Conservation (phyloP, 2,888 invertebrate species). For the Thymelicus sylvestris region DNA sequence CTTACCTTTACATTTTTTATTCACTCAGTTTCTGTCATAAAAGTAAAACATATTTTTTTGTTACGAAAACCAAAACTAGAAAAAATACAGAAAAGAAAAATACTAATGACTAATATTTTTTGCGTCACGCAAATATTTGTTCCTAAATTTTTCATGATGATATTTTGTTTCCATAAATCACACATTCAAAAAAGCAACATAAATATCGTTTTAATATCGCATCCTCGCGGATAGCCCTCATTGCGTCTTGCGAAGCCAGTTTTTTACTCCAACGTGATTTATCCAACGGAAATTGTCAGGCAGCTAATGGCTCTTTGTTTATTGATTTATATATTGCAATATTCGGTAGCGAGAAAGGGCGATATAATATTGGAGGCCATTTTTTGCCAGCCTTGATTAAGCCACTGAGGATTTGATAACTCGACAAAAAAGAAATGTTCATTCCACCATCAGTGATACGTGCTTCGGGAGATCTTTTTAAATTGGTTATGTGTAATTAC, state of each 20-base stretch:
- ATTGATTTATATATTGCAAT: constrained; percentile 82
- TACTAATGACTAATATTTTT: too few relatives aligned
- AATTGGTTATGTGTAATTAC: constrained; percentile 62
- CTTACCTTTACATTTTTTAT: too few relatives aligned
- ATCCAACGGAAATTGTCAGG: constrained; percentile 82
- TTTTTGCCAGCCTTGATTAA: constrained; percentile 69
- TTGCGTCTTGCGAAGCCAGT: constrained; percentile 60
- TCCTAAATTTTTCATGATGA: neutral
- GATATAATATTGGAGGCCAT: constrained; percentile 61
- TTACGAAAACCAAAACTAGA: too few relatives aligned
- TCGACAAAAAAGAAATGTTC: constrained; percentile 52
- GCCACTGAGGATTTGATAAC: constrained; percentile 61
- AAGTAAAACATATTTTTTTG: too few relatives aligned
- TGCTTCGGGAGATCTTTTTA: constrained; percentile 50
- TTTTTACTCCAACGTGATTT: constrained; percentile 76
- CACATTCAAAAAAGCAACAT: neutral
- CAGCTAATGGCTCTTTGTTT: constrained; percentile 83
- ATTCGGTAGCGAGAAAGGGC: constrained; percentile 79
- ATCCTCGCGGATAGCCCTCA: constrained; percentile 59
- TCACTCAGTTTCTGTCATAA: too few relatives aligned
- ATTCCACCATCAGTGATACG: constrained; percentile 45
- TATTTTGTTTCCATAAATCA: constrained; percentile 5
- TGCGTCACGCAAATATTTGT: too few relatives aligned
- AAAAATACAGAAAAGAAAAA: too few relatives aligned
- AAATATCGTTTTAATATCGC: constrained; percentile 53